phyloP scores from a whole-genome alignment of 2,113 vertebrate genomes.

The human region GRCh38 chr11:37075501-37076000 shows the following conservation, averaged over 20 bases:
- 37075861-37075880: not conserved
- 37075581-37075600: not conserved
- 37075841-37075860: not conserved
- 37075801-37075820: conserved; percentile 1
- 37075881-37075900: not conserved
- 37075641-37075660: too few relatives aligned
- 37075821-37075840: conserved; percentile 34
- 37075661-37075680: not conserved
- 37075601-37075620: not conserved
- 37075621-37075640: not conserved
- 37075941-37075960: not conserved
- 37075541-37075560: not conserved
- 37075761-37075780: not conserved
- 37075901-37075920: not conserved
- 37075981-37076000: not conserved
- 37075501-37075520: not conserved
- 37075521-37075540: not conserved
- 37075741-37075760: not conserved
- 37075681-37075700: not conserved
- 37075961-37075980: not conserved
- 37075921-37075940: conserved; percentile 30
- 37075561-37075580: not conserved
- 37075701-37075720: not conserved
- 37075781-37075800: conserved; percentile 17
- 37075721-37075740: not conserved